Base-by-base conservation (phyloP, 2,797 vertebrate species). In the Alca torda region DNA sequence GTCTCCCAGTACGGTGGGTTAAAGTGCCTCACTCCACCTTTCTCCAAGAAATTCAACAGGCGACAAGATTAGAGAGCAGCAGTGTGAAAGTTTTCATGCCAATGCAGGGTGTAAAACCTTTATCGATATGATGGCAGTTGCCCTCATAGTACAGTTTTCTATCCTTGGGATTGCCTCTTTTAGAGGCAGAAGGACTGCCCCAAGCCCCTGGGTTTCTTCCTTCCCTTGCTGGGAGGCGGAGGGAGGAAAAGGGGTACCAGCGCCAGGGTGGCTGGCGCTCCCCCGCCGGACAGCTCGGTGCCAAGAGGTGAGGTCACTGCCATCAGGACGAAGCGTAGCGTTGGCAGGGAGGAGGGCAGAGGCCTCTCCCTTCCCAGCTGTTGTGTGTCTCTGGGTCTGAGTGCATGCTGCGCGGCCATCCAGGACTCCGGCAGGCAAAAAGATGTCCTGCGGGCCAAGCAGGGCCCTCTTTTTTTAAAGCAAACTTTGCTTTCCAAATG, bases 291-390 rank as follows among this genome's bases (percentile, higher is more conserved):
- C 53, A 69, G 63, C 56, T 61, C 2, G 0, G 60, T 96, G 94
- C 96, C 91, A 95, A 87, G 85, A 48, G 69, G 53, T 92, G 96
- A 97, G 80, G 59, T 95, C 74, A 88, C 23, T 15, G 28, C 87
- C 89, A 87, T 21, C 60, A 51, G 86, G 68, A 83, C 7, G 23
- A 83, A 80, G 86, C 13, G 2, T 9, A 13, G 59, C 2, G 8
- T 72, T 95, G 84, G 72, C 89, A 78, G 65, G 69, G 76, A 80
- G 94, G 84, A 89, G 92, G 57, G 72, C 60, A 92, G 79, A 85
- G 37, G 77, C 89, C 46, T 53, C 94, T 94, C 93, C 83, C 86
- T 84, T 94, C 72, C 65, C 91, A 74, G 84, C 73, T 94, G 75
- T 37, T 92, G 33, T 12, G 31, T 17, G 64, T 63, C 51, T 74